Base-by-base conservation (phyloP, 1,140 invertebrate genomes). In the Procambarus virginalis region DNA sequence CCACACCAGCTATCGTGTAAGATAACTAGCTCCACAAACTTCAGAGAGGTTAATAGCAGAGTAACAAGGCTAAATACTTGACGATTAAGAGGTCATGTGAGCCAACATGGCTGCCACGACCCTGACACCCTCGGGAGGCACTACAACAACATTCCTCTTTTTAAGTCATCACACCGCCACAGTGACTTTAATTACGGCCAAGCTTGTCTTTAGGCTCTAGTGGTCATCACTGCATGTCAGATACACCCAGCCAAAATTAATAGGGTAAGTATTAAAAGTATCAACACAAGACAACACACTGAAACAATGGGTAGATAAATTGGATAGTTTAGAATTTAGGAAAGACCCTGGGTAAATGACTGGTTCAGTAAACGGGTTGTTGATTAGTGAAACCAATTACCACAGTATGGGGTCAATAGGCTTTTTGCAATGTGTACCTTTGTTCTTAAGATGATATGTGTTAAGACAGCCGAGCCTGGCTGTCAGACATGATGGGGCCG, bases 91-190 rank as follows among this genome's bases (percentile, higher is more conserved):
- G 83, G 84, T 90, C 76, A 90, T 85, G 83, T 84, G 75, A 85
- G 68, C 55, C 70, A 90, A 90, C 89, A 90, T 90, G 89, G 89
- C 89, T 81, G 89, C 76, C 89, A 81, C 68, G 70, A 5, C 78
- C 78, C 70, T 81, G 60, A 86, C 84, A 78, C 20, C 51, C 46
- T n/a, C 75, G 75, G 20, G 51, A n/a, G 20, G 48, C 51, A 45
- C 45, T 3, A 49, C 49, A 76, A 22, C 20, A n/a, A 76, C 22
- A 22, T 17, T 51, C 34, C 60, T 60, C 46, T 60, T 55, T 46
- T 78, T 60, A 22, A 55, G 3, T 3, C 2, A 60, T 3, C 75
- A 49, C 12, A 34, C 9, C 49, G 20, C 22, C 64, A 34, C 20
- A 49, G 14, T 46, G 45, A 9, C 12, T 68, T 20, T 12, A 6